Evolutionary conservation across 2,113 vertebrate genomes (phyloP), one percentile per base, ranked within the genome.

Genomic region (Tychaedon coryphoeus): DNA sequence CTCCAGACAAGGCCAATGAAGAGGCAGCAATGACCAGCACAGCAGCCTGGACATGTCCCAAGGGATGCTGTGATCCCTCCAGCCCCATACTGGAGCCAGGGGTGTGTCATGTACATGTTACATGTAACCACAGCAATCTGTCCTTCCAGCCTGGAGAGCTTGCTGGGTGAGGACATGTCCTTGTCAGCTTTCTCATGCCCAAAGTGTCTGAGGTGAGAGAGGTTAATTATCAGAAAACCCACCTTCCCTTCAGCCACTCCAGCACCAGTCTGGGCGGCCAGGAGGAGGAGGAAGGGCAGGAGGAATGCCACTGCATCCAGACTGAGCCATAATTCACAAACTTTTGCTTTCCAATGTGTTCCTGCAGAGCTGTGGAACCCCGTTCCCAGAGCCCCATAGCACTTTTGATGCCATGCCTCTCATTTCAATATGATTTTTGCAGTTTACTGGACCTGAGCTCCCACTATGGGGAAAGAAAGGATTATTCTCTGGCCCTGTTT

Each of bases 391-490:
- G 71, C 40, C 31, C 73, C 4, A 8, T 2, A 75, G 83, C 36
- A 34, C 72, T 34, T 14, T 42, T 15, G 10, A 47, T 15, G 45
- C 60, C 7, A 6, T 14, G 2, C 43, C 6, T 2, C 56, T 47
- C 79, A 38, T 85, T 79, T 12, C 50, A 54, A 13, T 38, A n/a
- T 5, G 50, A 50, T 19, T 54, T 54, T 57, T 67, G 70, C 66
- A 58, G 36, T 90, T 95, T 86, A 76, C 82, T 88, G 75, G 86
- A 66, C 58, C 82, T 17, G 36, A 78, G 90, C 42, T 79, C 82
- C 67, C 12, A 5, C 23, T 31, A 0, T 23, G 47, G 82, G 72
- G 71, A 82, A 57, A 71, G 60, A n/a, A 54, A 50, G 86, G 72
- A 83, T 88, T 88, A 88, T 19, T 43, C 4, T 1, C 75, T 76